Base-by-base conservation (phyloP, 2,888 invertebrate genomes). In the Tryphoninae sp. region DNA sequence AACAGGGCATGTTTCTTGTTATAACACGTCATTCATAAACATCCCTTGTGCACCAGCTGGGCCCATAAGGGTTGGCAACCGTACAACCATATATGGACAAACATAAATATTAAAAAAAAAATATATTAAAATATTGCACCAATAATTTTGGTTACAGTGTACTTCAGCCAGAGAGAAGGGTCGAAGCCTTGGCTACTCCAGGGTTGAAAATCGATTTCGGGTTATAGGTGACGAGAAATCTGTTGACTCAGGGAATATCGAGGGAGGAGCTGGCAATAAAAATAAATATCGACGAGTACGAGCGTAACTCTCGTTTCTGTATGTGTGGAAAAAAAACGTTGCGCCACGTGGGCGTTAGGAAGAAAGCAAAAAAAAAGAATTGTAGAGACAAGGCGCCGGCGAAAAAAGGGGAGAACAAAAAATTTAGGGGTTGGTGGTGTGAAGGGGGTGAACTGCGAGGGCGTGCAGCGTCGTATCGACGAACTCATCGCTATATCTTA, bases 201-300 rank as follows among this genome's bases (percentile, higher is more conserved):
- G 76, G 42, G 79, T 85, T 78, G 33, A 71, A 83, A 84, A 87
- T 88, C 86, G 87, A 87, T 86, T 80, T 86, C 76, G 81, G 82
- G 83, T 77, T 82, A 85, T 80, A 78, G 86, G 85, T 84, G 87
- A 87, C 84, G 84, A 86, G 84, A 86, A 89, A 88, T 88, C 87
- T 87, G 89, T 89, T 86, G 88, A 89, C 88, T 88, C 88, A 86
- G 87, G 84, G 84, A 86, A 84, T 84, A 69, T 65, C 22, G 59
- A 72, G 64, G 77, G 85, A 84, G 80, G 85, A 86, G 81, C 61
- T 84, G 61, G 87, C 86, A 88, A 89, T 89, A 89, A 89, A 88
- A 89, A 89, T 89, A 88, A 89, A 89, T 89, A 87, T 89, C 88
- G 84, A 80, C 69, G 77, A 68, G 51, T 71, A 71, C 65, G 64